Evolutionary conservation across 2,797 vertebrate genomes (phyloP).

Genomic region (Silurus lanzhouensis): DNA sequence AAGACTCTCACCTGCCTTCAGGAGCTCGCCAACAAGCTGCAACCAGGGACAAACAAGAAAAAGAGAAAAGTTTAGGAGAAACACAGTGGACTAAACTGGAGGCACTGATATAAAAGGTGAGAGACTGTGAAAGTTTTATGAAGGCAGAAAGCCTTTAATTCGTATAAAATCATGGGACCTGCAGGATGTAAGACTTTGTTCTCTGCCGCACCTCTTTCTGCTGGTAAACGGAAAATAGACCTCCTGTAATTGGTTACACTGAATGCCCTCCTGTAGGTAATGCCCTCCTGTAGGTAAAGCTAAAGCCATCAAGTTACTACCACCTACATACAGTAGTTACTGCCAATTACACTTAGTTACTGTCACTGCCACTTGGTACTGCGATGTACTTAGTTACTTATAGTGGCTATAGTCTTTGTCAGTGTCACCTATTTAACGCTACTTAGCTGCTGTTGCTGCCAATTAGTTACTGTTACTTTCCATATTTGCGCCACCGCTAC

Average conservation of each 20-base stretch:
- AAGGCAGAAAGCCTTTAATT: background rate
- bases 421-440: background rate
- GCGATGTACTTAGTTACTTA: background rate
- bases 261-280: background rate
- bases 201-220: background rate
- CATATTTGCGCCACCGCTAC: background rate
- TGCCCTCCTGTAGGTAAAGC: too few relatives aligned
- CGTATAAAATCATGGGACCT: background rate
- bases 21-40: conserved; percentile 81
- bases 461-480: background rate
- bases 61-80: background rate
- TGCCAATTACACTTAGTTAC: background rate
- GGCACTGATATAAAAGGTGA: background rate
- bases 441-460: background rate
- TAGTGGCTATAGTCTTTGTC: too few relatives aligned
- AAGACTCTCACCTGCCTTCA: conserved; percentile 78
- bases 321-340: too few relatives aligned
- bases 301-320: background rate
- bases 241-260: too few relatives aligned
- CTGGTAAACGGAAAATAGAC: background rate
- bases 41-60: conserved; percentile 5
- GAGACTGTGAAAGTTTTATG: background rate
- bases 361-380: background rate
- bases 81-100: background rate
- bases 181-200: background rate